Base-by-base conservation (phyloP, 2,888 invertebrate genomes). In the Timema cristinae region DNA sequence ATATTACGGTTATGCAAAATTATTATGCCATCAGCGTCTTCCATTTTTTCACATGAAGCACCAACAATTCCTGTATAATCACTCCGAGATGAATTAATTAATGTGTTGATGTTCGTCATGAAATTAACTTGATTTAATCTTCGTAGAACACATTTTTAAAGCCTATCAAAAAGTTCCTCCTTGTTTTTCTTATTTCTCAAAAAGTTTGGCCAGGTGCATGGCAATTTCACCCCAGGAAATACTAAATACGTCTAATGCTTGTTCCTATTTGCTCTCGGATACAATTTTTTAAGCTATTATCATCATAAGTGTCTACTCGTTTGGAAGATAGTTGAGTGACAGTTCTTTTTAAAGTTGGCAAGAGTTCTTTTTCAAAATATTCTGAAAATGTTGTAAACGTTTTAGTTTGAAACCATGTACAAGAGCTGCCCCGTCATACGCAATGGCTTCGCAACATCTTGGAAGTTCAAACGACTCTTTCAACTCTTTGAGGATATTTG, bases 361-460 rank as follows among this genome's bases (percentile, higher is more conserved):
- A 56, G 16, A 56, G 8, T 2, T 56, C 9, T 11, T 56, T 56
- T 56, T 56, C 56, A 56, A 56, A 56, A 59, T 59, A n/a, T 59
- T n/a, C 15, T 8, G 59, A 59, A 59, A 59, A 7, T 59, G 6
- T 11, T 11, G 13, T 59, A 11, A 59, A 11, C n/a, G 13, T 59
- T 59, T 59, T n/a, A 0, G 15, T 11, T 11, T 7, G 10, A n/a
- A 59, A n/a, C 59, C 13, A 59, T 13, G 15, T 59, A 59, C 13
- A n/a, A 59, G 15, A 59, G 13, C n/a, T 59, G 13, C 1, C 59
- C n/a, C 1, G 15, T 59, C 32, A 32, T 54, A 54, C 54, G 8
- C 52, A 56, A 59, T 15, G 13, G n/a, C 59, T 59, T 59, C 59
- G 59, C 59, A 59, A 59, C 59, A 59, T 59, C 59, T n/a, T 32